Percentiles rank a stretch among this genome's conserved stretches.
These are phyloP conservation scores for Apodemia hepburni DNA, from an alignment of 2,888 invertebrate genomes.

Conservation along the genomic window DNA sequence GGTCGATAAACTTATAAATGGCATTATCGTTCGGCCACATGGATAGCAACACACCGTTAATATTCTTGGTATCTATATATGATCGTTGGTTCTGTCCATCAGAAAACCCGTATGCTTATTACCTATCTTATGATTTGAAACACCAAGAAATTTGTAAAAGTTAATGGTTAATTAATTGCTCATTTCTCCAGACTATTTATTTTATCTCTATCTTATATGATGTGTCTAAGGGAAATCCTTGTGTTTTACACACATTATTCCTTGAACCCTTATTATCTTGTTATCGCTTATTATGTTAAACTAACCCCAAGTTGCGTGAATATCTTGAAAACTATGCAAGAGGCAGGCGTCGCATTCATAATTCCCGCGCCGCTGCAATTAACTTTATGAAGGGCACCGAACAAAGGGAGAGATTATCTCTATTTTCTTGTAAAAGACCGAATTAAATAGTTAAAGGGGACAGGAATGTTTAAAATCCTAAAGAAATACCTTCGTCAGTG, in stretches of 20 bases:
- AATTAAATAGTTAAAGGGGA: constrained; percentile 64
- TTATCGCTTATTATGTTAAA: constrained; percentile 11
- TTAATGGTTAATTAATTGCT: too few species aligned
- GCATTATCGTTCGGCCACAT: too few species aligned
- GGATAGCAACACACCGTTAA: too few species aligned
- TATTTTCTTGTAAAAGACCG: constrained; percentile 52
- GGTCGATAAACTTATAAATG: too few species aligned
- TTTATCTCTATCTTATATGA: too few species aligned
- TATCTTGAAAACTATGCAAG: constrained; percentile 25
- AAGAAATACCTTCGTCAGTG: constrained; percentile 36
- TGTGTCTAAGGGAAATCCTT: too few species aligned
- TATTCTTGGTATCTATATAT: too few species aligned
- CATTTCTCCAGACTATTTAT: too few species aligned
- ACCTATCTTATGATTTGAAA: too few species aligned
- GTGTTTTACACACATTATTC: neutral
- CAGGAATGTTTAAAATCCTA: constrained; percentile 45
- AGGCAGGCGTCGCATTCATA: constrained; percentile 41
- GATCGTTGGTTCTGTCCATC: too few species aligned
- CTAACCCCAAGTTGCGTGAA: constrained; percentile 12
- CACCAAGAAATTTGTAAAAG: too few species aligned
- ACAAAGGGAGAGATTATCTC: constrained; percentile 67
- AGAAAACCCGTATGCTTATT: too few species aligned
- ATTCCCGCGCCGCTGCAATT: constrained; percentile 42
- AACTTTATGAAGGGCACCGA: constrained; percentile 61
- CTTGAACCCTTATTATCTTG: neutral